Evolutionary conservation across 2,888 invertebrate species (phyloP), one percentile per base, ranked within the genome.

Genomic region (Cerastis leucographa): DNA sequence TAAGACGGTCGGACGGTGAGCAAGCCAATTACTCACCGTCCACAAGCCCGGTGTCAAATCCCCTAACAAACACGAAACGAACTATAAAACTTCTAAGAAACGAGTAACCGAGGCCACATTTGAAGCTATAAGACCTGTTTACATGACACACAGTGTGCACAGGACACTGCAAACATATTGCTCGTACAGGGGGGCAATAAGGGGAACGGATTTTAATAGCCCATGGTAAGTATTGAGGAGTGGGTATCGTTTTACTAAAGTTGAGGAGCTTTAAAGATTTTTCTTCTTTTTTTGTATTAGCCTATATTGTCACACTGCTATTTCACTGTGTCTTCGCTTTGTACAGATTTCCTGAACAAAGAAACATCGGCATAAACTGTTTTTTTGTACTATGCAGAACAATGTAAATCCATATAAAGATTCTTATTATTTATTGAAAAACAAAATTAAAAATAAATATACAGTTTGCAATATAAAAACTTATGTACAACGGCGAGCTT

Each of bases 131-230:
- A 89, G 83, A 81, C 75, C 84, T 90, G 87, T 91, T 86, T 90
- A 83, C 90, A 83, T 70, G 79, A 80, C 80, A 89, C 89, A 88
- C 87, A 85, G 91, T 91, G 90, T 91, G 89, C 75, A 71, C 51
- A 90, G 92, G 92, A 90, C 87, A 66, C 82, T 61, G 89, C 81
- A 89, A 90, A 91, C 88, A 90, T 81, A 88, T 88, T 88, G 88
- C 88, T 89, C 89, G 87, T 88, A 86, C 59, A 49, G 78, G 76
- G 82, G 79, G 68, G 73, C 80, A 85, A 84, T 83, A 81, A 80
- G 72, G 72, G 69, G 79, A 85, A 87, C 42, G 84, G 65, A 74
- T 85, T 88, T 83, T 84, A 83, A 88, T 86, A 81, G 79, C 72
- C 73, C 42, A 76, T 69, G 68, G 42, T 68, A 75, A 76, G 62